Percentiles rank a stretch among this genome's conserved stretches.
Evolutionary conservation across 2,888 invertebrate genomes (phyloP).

Genomic region (Panzeria rudis): DNA sequence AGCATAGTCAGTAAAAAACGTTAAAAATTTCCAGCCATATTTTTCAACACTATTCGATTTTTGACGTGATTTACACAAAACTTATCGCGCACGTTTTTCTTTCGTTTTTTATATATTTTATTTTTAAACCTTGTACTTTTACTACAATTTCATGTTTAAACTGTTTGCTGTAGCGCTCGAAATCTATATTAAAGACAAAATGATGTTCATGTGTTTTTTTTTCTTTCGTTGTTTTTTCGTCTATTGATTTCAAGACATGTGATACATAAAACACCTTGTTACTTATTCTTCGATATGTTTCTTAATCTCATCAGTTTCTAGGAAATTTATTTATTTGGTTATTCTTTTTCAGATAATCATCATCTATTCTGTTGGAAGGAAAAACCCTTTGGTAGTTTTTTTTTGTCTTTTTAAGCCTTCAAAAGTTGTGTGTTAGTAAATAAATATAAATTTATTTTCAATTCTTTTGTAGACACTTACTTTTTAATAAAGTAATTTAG

Average conservation of each 20-base stretch:
- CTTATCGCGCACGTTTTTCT: conserved; percentile 80
- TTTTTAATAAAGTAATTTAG: conserved; percentile 15
- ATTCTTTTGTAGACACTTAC: not conserved
- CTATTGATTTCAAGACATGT: conserved; percentile 64
- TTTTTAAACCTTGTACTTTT: conserved; percentile 53
- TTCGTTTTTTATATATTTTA: conserved; percentile 71
- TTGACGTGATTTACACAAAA: conserved; percentile 82
- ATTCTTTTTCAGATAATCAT: conserved; percentile 43
- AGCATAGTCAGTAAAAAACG: conserved; percentile 8
- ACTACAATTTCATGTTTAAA: conserved; percentile 65
- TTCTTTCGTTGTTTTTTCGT: conserved; percentile 16
- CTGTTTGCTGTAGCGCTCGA: conserved; percentile 53
- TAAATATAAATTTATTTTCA: conserved; percentile 24
- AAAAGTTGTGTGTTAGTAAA: not conserved
- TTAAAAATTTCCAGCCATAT: conserved; percentile 54
- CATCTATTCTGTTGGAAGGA: conserved; percentile 7
- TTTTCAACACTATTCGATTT: conserved; percentile 72
- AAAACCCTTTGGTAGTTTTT: conserved; percentile 19
- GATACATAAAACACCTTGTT: conserved; percentile 69
- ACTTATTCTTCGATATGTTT: conserved; percentile 42
- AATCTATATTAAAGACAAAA: conserved; percentile 62
- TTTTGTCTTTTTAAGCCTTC: conserved; percentile 2
- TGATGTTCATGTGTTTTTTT: conserved; percentile 31
- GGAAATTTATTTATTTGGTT: conserved; percentile 56
- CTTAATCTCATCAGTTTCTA: conserved; percentile 63